These are phyloP conservation scores for Tetragnatha versicolor DNA, from an alignment of 1,140 invertebrate species.

Conservation along the genomic window DNA sequence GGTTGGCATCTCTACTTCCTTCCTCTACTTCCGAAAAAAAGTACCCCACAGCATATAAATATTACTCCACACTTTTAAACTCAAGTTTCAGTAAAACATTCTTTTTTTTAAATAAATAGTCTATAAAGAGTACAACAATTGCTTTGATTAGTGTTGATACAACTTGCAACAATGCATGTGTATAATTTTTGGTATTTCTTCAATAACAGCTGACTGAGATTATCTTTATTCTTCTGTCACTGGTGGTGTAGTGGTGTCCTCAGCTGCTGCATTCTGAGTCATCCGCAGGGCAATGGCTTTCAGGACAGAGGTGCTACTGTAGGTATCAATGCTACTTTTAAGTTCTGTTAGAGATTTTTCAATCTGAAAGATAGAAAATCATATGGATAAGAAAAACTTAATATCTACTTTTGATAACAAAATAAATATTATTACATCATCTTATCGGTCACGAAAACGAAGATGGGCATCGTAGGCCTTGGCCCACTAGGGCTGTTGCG, in stretches of 20 bases:
- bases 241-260: not conserved
- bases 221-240: not conserved
- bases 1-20: no score
- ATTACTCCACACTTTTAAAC: no score
- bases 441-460: no score
- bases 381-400: conserved; percentile 8
- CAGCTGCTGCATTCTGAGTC: conserved; percentile 7
- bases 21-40: no score
- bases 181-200: not conserved
- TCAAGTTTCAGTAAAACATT: not conserved
- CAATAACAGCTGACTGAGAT: not conserved
- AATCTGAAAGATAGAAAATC: conserved; percentile 21
- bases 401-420: no score
- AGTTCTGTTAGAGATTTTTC: conserved; percentile 51
- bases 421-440: no score
- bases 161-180: conserved; percentile 22
- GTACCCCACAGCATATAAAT: no score
- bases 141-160: conserved; percentile 35
- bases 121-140: conserved; percentile 37
- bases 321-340: conserved; percentile 52
- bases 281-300: conserved; percentile 40
- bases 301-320: conserved; percentile 30
- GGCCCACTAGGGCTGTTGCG: no score
- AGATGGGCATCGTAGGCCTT: no score
- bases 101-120: conserved; percentile 35